Conservation (phyloP, 2,113 vertebrate genomes). For the Lamprotornis superbus region DNA sequence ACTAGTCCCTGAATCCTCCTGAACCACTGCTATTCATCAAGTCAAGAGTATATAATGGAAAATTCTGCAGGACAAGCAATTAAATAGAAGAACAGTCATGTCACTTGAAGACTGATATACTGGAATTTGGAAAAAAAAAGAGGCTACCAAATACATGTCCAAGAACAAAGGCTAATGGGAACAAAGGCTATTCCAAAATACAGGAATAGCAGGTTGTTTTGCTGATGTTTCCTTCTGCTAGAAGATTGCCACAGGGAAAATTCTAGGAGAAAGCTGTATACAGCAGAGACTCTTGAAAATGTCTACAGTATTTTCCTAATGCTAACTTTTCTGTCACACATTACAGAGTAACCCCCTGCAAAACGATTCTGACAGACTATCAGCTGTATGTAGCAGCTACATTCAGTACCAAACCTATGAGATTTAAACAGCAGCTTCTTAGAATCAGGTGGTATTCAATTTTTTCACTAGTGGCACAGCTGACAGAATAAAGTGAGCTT, state of each 20-base stretch:
- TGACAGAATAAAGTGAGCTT: background rate
- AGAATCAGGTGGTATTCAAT: background rate
- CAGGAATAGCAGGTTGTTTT: rapidly evolving
- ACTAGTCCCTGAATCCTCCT: background rate
- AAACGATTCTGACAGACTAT: background rate
- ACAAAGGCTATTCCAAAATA: background rate
- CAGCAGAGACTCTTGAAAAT: background rate
- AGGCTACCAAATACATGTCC: background rate
- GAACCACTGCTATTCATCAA: background rate
- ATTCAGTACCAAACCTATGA: background rate
- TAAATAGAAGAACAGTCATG: background rate
- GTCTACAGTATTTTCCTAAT: background rate
- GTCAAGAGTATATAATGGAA: background rate
- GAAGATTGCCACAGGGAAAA: background rate
- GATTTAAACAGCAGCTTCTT: background rate
- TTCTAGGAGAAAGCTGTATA: background rate
- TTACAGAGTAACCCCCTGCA: background rate
- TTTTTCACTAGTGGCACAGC: background rate
- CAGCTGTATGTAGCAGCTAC: background rate
- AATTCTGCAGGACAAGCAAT: background rate
- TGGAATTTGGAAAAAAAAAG: background rate
- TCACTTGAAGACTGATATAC: background rate
- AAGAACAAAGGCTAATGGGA: background rate
- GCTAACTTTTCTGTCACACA: background rate
- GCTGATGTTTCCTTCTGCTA: background rate